Percentiles rank a stretch among this genome's conserved stretches.
Evolutionary conservation across 1,140 invertebrate species (phyloP).

Genomic region (Pachyrhynchus sulphureomaculatus): DNA sequence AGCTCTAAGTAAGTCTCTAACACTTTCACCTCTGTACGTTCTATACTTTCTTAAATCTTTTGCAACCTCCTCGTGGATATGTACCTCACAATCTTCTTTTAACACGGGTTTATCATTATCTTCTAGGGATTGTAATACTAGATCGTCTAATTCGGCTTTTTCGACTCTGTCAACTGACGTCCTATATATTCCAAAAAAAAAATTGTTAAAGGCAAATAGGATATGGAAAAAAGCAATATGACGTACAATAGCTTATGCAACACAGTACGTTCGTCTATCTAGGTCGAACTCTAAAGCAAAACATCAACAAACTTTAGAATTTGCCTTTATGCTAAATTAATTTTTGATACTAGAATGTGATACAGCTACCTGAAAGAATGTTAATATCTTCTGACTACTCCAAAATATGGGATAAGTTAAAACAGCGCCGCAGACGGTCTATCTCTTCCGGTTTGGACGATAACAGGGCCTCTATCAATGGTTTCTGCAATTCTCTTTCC

Average conservation of each 20-base stretch:
- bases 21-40: conserved; percentile 80
- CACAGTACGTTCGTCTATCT: no score
- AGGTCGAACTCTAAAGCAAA: no score
- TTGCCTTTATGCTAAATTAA: no score
- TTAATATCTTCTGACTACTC: conserved; percentile 78
- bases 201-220: no score
- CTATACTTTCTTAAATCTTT: conserved; percentile 89
- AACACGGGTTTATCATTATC: conserved; percentile 66
- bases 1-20: conserved; percentile 89
- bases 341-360: no score
- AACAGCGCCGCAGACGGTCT: conserved; percentile 81
- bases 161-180: conserved; percentile 96
- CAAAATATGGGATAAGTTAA: conserved; percentile 93
- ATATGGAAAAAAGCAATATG: no score
- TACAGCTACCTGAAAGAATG: conserved; percentile 88
- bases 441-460: conserved; percentile 62
- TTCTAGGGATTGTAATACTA: conserved; percentile 71
- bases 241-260: no score
- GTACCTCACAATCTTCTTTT: conserved; percentile 78
- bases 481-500: conserved; percentile 57
- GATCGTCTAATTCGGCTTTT: conserved; percentile 69
- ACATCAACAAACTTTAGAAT: no score
- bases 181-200: no score
- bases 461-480: conserved; percentile 88
- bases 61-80: conserved; percentile 79